Evolutionary conservation across 1,140 invertebrate species (phyloP).

Genomic region (Pseudobourletiella spinata): DNA sequence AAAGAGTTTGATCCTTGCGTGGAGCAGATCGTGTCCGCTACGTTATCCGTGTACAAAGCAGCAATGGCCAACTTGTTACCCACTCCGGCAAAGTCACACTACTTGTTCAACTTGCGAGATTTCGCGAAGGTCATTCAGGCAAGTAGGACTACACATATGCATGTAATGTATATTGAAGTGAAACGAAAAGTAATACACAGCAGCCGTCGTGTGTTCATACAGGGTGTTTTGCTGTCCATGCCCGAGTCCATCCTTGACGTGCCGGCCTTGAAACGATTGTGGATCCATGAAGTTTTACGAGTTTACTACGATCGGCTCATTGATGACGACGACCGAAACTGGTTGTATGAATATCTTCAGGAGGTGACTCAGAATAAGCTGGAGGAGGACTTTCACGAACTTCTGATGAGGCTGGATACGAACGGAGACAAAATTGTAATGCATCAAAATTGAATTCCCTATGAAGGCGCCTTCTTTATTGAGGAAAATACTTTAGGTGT

Average conservation of each 20-base stretch:
- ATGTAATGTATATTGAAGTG: not conserved
- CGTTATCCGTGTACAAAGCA: slow-evolving; percentile 76
- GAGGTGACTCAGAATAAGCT: slow-evolving; percentile 43
- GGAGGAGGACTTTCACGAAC: slow-evolving; percentile 47
- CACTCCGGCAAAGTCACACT: slow-evolving; percentile 50
- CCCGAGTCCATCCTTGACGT: slow-evolving; percentile 83
- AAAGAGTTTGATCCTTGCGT: slow-evolving; percentile 92
- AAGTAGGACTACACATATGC: slow-evolving; percentile 19
- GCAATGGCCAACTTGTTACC: slow-evolving; percentile 74
- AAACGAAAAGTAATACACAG: too few species aligned
- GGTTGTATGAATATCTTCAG: slow-evolving; percentile 58
- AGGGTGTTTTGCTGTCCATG: slow-evolving; percentile 84
- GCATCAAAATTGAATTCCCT: not conserved
- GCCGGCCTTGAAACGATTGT: slow-evolving; percentile 79
- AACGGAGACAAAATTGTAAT: slow-evolving; percentile 43
- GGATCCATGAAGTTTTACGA: slow-evolving; percentile 81
- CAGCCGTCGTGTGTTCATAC: too few species aligned
- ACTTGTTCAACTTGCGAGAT: slow-evolving; percentile 89
- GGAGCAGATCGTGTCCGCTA: slow-evolving; percentile 76
- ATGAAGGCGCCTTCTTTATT: too few species aligned
- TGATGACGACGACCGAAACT: slow-evolving; percentile 67
- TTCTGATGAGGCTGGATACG: slow-evolving; percentile 47
- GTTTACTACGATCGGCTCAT: slow-evolving; percentile 90
- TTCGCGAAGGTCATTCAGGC: slow-evolving; percentile 86
- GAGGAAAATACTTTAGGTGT: slow-evolving; percentile 54